Conservation (phyloP, 2,113 vertebrate species). For the Seriola aureovittata region DNA sequence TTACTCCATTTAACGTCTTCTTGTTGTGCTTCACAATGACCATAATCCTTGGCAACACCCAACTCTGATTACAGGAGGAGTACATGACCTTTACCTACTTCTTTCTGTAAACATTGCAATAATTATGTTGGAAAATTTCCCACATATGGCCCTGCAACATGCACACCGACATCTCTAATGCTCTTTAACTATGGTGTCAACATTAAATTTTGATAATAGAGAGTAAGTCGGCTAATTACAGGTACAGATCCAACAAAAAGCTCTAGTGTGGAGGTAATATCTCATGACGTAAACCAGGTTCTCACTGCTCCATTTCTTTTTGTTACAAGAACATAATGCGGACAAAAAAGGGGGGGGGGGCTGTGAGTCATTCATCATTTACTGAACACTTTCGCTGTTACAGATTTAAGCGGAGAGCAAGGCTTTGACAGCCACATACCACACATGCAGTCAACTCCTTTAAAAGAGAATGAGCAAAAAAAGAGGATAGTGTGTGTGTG, state of each 20-base stretch:
- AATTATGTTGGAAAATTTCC: neutral
- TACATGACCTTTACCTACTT: neutral
- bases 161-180: neutral
- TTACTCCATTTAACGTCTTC: neutral
- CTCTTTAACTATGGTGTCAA: neutral
- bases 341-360: constrained; percentile 6
- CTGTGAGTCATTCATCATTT: constrained; percentile 51
- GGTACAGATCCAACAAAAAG: neutral
- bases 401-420: constrained; percentile 48
- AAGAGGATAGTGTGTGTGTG: neutral
- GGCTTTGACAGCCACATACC: constrained; percentile 43
- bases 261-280: constrained; percentile 1
- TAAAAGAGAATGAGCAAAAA: neutral
- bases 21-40: neutral
- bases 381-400: constrained; percentile 20
- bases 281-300: neutral
- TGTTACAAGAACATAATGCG: constrained; percentile 28
- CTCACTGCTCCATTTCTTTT: neutral
- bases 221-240: constrained; percentile 11
- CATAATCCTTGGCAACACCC: neutral
- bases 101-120: neutral
- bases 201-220: constrained; percentile 3
- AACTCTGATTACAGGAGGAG: neutral
- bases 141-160: neutral
- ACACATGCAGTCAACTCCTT: neutral